phyloP scores from a whole-genome alignment of 2,888 invertebrate genomes.

The Artemia sinica region DNA sequence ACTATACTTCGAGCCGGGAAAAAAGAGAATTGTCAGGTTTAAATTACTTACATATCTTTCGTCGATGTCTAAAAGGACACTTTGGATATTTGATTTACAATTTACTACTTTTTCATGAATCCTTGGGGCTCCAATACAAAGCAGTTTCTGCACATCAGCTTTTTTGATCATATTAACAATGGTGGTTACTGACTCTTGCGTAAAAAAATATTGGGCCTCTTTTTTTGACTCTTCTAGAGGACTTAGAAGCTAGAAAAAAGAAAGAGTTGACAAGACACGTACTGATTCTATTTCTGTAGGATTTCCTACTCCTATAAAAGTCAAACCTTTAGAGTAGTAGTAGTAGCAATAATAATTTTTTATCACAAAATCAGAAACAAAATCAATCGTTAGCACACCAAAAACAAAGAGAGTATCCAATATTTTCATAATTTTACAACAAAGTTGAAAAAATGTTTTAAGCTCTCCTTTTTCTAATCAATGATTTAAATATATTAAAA shows the following conservation, averaged over 20 bases:
- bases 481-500: no score
- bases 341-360: no score
- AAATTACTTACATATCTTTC: conserved; percentile 41
- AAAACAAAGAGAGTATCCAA: no score
- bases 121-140: conserved; percentile 74
- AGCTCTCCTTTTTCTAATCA: no score
- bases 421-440: no score
- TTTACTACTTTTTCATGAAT: conserved; percentile 49
- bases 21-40: no score
- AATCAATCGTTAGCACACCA: no score
- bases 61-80: conserved; percentile 64
- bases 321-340: no score
- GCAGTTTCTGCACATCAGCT: conserved; percentile 34
- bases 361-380: no score
- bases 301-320: no score
- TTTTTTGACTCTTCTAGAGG: conserved; percentile 54
- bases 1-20: no score
- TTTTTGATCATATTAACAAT: conserved; percentile 35
- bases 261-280: background rate
- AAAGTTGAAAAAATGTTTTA: no score
- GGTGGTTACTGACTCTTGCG: conserved; percentile 45
- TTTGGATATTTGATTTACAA: conserved; percentile 33
- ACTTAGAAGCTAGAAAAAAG: conserved; percentile 14
- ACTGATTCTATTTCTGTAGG: background rate
- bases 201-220: conserved; percentile 76